These are phyloP conservation scores for Pseudomyrmex gracilis DNA, from an alignment of 1,140 invertebrate species.

Conservation along the genomic window DNA sequence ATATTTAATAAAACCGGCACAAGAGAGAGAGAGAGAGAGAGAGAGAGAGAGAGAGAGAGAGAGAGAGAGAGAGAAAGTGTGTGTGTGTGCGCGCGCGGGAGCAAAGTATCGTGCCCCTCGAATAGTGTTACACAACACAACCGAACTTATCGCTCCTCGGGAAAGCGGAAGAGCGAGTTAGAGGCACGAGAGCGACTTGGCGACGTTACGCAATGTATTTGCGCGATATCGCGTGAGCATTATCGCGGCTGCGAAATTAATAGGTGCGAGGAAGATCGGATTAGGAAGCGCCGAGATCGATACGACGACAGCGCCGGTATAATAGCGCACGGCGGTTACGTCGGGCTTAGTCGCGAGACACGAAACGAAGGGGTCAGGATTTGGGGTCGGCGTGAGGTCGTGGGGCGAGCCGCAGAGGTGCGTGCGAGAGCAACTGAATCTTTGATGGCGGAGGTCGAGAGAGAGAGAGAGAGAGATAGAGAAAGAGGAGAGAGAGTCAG, in stretches of 20 bases:
- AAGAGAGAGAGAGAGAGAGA: neutral
- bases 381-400: slow-evolving; percentile 74
- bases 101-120: neutral
- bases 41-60: too few relatives aligned
- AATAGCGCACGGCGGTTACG: slow-evolving; percentile 57
- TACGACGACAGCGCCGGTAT: slow-evolving; percentile 54
- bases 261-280: slow-evolving; percentile 48
- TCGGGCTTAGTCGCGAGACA: slow-evolving; percentile 44
- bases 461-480: neutral
- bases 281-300: slow-evolving; percentile 28
- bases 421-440: slow-evolving; percentile 79
- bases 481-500: neutral
- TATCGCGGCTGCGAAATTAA: slow-evolving; percentile 46
- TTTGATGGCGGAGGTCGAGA: slow-evolving; percentile 76
- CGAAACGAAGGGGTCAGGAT: slow-evolving; percentile 56
- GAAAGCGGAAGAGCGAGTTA: neutral
- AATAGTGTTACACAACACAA: neutral
- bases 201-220: slow-evolving; percentile 16
- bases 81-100: neutral
- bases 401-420: slow-evolving; percentile 71
- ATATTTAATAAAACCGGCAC: slow-evolving; percentile 29
- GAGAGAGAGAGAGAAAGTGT: too few relatives aligned
- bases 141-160: neutral
- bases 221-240: slow-evolving; percentile 29
- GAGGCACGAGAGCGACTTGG: neutral